phyloP scores from a whole-genome alignment of 2,113 vertebrate species.

The Perca schrenkii region DNA sequence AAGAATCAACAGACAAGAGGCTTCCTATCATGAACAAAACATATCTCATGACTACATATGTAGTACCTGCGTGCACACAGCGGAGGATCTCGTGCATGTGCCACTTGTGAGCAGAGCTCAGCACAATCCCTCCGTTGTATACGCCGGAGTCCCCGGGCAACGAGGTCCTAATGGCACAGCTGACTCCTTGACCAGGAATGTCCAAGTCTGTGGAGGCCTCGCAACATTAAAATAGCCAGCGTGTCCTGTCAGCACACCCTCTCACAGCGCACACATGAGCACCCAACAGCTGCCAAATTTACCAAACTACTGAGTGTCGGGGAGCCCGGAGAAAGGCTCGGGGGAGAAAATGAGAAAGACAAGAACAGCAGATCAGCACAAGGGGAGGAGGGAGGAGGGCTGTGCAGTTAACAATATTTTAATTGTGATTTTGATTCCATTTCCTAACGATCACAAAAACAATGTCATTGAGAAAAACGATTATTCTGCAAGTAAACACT shows the following conservation, averaged over 20 bases:
- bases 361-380: slow-evolving; percentile 32
- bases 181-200: slow-evolving; percentile 79
- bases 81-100: slow-evolving; percentile 19
- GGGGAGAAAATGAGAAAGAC: neutral
- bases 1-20: neutral
- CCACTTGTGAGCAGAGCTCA: slow-evolving; percentile 57
- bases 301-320: slow-evolving; percentile 1
- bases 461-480: too few species aligned
- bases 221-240: slow-evolving; percentile 79
- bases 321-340: too few species aligned
- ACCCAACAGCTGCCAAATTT: slow-evolving; percentile 71
- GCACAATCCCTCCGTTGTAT: slow-evolving; percentile 74
- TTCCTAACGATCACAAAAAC: too few species aligned
- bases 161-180: slow-evolving; percentile 67
- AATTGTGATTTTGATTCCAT: too few species aligned
- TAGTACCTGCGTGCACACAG: slow-evolving; percentile 9
- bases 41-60: neutral
- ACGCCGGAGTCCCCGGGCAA: slow-evolving; percentile 34
- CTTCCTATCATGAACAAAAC: neutral
- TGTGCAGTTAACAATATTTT: too few species aligned
- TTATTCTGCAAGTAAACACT: too few species aligned
- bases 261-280: slow-evolving; percentile 43
- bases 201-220: slow-evolving; percentile 63
- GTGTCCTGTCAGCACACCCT: slow-evolving; percentile 75
- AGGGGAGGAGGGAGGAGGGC: neutral